These are phyloP conservation scores for Epicampocera succincta DNA, from an alignment of 2,888 invertebrate genomes.

Conservation along the genomic window DNA sequence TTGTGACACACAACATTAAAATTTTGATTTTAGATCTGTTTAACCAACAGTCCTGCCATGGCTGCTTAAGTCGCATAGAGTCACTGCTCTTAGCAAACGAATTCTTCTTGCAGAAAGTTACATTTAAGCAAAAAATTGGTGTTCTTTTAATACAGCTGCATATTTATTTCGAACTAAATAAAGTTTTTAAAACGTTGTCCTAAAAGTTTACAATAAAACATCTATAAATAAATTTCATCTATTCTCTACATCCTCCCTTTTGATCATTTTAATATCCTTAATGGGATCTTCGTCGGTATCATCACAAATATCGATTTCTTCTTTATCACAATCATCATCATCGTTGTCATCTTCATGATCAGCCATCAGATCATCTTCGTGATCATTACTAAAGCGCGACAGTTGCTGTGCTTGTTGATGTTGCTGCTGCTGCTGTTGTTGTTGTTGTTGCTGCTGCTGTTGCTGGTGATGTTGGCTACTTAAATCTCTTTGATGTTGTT, in stretches of 20 bases:
- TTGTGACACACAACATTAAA: too few species aligned
- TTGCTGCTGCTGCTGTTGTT: constrained; percentile 67
- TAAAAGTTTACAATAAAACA: constrained; percentile 75
- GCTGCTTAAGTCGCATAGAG: too few species aligned
- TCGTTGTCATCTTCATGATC: constrained; percentile 73
- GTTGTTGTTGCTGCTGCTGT: constrained; percentile 70
- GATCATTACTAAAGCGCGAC: constrained; percentile 65
- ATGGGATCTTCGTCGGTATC: constrained; percentile 76
- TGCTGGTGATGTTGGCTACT: constrained; percentile 68
- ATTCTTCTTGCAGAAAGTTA: too few species aligned
- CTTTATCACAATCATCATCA: constrained; percentile 74
- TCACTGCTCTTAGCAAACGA: too few species aligned
- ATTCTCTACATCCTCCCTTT: constrained; percentile 69
- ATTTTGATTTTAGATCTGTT: too few species aligned
- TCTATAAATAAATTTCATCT: constrained; percentile 80
- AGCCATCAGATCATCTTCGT: constrained; percentile 70
- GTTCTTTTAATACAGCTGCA: background rate
- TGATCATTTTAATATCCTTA: constrained; percentile 70
- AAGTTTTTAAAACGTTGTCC: background rate
- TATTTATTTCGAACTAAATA: background rate
- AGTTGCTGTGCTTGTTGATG: constrained; percentile 60
- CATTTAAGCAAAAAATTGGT: too few species aligned
- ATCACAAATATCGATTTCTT: constrained; percentile 78
- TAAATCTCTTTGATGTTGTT: constrained; percentile 69
- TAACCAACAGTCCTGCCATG: too few species aligned